Evolutionary conservation across 2,888 invertebrate genomes (phyloP), one percentile per base, ranked within the genome.

Genomic region (Gasteruption jaculator): DNA sequence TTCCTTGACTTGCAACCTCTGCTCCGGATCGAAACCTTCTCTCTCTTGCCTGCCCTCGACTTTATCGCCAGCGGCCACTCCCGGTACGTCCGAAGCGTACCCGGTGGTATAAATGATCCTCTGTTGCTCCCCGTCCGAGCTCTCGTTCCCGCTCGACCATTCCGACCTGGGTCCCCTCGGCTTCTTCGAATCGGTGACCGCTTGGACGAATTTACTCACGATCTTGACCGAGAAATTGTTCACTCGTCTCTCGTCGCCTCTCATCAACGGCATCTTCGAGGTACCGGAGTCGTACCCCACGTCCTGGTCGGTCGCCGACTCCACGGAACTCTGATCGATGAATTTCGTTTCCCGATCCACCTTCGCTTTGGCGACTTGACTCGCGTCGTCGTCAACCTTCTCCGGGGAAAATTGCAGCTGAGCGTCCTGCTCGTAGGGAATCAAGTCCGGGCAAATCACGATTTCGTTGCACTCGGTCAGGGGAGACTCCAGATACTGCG

Each of bases 251-350:
- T 38, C 11, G 19, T 44, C 44, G 7, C 43, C 43, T 31, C 38
- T 33, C 2, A 43, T 43, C 22, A 33, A 37, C 25, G 38, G 45
- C 20, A 39, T 50, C 8, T 45, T 41, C 4, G 40, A 40, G 32
- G 44, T 30, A 18, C 26, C 42, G 27, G 50, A 30, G 37, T 44
- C 41, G 20, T 53, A 49, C 18, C 43, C 32, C 5, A 40, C 24
- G 4, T 61, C 61, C 8, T 60, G 56, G 12, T 69, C 68, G 3
- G 58, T 50, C 2, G 58, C 56, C 0, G 69, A 70, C 41, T 71
- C 68, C 2, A 61, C 54, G 5, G 66, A 66, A 45, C 65, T 70
- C 43, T 70, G 68, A 49, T 70, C 69, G 35, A 68, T 68, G 27
- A 65, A 68, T 44, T 54, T 60, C 1, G 63, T 61, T 3, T 49